These are phyloP conservation scores for Microtus pennsylvanicus DNA, from an alignment of 2,113 vertebrate genomes.

Conservation along the genomic window DNA sequence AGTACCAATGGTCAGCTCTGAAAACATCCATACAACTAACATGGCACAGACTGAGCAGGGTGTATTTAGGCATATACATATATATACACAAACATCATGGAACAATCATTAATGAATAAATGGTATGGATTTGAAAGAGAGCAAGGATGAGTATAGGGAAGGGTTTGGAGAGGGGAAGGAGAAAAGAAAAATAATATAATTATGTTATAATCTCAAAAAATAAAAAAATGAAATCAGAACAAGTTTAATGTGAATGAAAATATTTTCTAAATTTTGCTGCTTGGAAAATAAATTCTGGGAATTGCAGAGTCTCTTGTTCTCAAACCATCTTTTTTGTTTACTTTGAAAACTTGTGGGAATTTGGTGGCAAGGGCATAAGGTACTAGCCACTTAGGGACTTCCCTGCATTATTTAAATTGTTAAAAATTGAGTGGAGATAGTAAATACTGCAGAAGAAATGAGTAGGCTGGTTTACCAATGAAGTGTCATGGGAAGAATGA, in stretches of 20 bases:
- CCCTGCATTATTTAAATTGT: neutral
- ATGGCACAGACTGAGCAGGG: neutral
- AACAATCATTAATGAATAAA: neutral
- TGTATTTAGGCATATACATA: neutral
- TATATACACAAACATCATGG: neutral
- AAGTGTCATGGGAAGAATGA: neutral
- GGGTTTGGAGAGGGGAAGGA: no score
- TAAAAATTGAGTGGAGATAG: neutral
- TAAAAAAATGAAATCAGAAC: neutral
- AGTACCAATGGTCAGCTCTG: neutral
- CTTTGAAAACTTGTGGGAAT: neutral
- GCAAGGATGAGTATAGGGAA: neutral
- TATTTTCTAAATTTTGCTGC: neutral
- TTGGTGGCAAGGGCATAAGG: neutral
- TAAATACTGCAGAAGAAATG: conserved; percentile 20
- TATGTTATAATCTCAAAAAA: neutral
- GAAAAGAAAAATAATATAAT: no score
- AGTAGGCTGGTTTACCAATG: neutral
- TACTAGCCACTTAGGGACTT: neutral
- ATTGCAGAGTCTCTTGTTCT: neutral
- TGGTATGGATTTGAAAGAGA: neutral
- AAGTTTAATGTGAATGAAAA: neutral
- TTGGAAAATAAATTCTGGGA: conserved; percentile 31
- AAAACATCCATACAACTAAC: neutral
- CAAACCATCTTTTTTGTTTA: neutral